Percentiles rank a stretch among this genome's conserved stretches.
Conservation (phyloP, 2,113 vertebrate genomes). For the Cervus canadensis region DNA sequence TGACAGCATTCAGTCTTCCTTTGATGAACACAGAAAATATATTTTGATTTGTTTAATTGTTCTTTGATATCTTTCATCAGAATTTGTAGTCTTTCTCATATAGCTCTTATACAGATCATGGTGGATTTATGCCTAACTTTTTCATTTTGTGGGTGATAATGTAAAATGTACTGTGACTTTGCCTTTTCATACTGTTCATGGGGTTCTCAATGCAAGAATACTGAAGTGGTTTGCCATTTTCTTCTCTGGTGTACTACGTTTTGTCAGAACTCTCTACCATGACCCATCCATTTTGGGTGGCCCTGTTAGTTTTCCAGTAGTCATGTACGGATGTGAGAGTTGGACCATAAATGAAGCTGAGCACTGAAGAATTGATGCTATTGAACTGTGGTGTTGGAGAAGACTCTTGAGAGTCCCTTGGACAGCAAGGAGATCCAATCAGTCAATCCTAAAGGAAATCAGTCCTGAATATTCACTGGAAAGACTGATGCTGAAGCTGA, state of each 20-base stretch:
- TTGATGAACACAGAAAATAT: background rate
- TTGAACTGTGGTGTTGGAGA: background rate
- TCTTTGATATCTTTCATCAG: background rate
- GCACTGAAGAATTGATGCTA: background rate
- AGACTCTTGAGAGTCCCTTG: background rate
- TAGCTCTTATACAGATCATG: background rate
- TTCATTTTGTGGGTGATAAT: background rate
- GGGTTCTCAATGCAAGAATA: background rate
- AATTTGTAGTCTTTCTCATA: background rate
- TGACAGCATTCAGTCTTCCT: background rate
- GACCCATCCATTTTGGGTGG: background rate
- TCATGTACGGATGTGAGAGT: background rate
- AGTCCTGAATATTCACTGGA: background rate
- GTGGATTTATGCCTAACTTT: background rate
- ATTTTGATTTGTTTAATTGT: background rate
- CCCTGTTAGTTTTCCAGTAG: background rate
- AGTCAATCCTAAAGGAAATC: background rate
- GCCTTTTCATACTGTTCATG: background rate
- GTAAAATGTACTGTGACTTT: background rate
- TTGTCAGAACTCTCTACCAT: background rate
- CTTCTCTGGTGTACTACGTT: background rate
- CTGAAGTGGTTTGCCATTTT: background rate
- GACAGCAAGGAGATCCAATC: background rate
- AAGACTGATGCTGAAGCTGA: background rate
- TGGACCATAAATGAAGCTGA: background rate